A percentile compares a stretch with the other conserved stretches of the same genome.
Conservation (phyloP, 2,888 invertebrate genomes). For the Lasioglossum morio region DNA sequence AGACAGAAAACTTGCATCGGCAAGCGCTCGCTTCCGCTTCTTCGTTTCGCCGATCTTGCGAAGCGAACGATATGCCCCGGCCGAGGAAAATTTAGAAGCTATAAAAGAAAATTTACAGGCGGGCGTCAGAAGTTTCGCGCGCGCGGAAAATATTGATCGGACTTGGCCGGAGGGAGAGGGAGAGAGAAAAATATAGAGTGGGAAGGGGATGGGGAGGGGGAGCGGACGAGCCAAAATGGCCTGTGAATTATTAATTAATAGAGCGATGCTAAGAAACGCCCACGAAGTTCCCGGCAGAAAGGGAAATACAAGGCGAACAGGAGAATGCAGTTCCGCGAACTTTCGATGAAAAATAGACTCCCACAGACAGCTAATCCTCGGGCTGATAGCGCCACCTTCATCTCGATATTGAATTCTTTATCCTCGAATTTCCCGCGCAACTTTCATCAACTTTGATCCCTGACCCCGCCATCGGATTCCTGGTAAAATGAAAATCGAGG, state of each 20-base stretch:
- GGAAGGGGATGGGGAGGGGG: not conserved
- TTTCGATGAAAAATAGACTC: constrained; percentile 56
- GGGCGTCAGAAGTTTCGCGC: constrained; percentile 29
- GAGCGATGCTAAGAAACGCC: constrained; percentile 51
- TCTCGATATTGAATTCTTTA: constrained; percentile 50
- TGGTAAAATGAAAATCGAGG: constrained; percentile 35
- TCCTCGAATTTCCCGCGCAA: constrained; percentile 36
- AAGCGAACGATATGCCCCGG: not conserved
- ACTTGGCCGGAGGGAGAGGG: not conserved
- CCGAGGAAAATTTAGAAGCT: constrained; percentile 15
- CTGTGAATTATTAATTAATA: constrained; percentile 61
- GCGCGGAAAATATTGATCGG: constrained; percentile 38
- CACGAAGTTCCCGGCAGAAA: constrained; percentile 32
- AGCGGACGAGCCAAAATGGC: constrained; percentile 26
- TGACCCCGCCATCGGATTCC: constrained; percentile 25
- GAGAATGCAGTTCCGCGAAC: constrained; percentile 28
- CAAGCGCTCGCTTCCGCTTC: not conserved
- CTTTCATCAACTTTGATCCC: constrained; percentile 41
- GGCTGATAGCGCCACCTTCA: constrained; percentile 32
- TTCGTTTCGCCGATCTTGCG: constrained; percentile 16
- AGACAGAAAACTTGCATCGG: constrained; percentile 33
- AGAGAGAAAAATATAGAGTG: not conserved
- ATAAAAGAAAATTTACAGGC: constrained; percentile 44
- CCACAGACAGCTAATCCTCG: constrained; percentile 45
- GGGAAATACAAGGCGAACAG: constrained; percentile 25